Evolutionary conservation across 2,888 invertebrate genomes (phyloP), one percentile per base, ranked within the genome.

Genomic region (Tridacna crocea): DNA sequence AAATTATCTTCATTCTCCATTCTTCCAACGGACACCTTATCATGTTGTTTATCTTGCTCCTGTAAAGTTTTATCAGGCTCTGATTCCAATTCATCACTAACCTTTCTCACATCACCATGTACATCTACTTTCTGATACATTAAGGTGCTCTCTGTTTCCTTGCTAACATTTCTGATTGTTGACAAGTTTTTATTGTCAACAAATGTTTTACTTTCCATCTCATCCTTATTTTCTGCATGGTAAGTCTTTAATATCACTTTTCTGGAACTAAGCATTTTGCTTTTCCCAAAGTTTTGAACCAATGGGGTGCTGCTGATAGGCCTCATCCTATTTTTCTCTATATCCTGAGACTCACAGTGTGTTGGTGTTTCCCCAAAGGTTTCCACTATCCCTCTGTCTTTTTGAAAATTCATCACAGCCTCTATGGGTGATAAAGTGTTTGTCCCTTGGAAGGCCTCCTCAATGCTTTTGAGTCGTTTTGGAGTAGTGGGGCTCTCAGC

Each of bases 401-500:
- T 70, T 51, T 22, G 22, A 15, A 51, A 48, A 51, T 24, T 70
- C 3, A 24, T 10, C n/a, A 51, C 47, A 6, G 24, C 51, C 24
- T 70, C 48, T n/a, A 70, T 70, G 17, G 70, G 70, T 22, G 70
- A 70, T 22, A 48, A 24, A 24, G n/a, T 13, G 10, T 19, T 55
- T 15, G 13, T 51, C 13, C 19, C 48, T 24, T 22, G 51, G 24
- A 22, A 22, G n/a, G 10, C 51, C 17, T 4, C n/a, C 46, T 66
- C 66, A 66, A 46, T 46, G 19, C 11, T 66, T 66, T 66, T 66
- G 4, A 19, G 51, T n/a, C 70, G 48, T 26, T 70, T 70, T 19
- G 70, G 70, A 24, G 70, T 70, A 19, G 24, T 51, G 24, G 48
- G 51, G 22, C 17, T 6, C n/a, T 70, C 70, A 70, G 70, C 70